Evolutionary conservation across 2,888 invertebrate species (phyloP).

Genomic region (Dendrolimus pini): DNA sequence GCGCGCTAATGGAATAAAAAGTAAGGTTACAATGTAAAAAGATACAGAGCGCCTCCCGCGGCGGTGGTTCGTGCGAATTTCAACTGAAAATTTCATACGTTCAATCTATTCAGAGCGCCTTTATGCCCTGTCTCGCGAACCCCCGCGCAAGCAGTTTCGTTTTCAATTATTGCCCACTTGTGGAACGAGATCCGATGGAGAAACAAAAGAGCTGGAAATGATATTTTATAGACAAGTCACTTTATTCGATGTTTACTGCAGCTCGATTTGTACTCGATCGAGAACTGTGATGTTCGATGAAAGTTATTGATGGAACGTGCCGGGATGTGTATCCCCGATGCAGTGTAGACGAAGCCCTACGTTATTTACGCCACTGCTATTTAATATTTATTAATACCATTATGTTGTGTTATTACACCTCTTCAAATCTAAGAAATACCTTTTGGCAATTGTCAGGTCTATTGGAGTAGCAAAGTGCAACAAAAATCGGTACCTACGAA

Average conservation of each 20-base stretch:
- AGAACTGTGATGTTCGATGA: slow-evolving; percentile 68
- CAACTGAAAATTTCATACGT: slow-evolving; percentile 76
- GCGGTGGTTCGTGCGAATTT: slow-evolving; percentile 70
- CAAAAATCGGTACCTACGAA: too few relatives aligned
- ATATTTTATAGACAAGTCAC: slow-evolving; percentile 72
- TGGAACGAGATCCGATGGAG: slow-evolving; percentile 68
- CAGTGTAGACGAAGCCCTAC: slow-evolving; percentile 30
- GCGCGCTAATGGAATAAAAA: slow-evolving; percentile 76
- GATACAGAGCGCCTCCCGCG: slow-evolving; percentile 71
- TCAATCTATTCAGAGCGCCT: slow-evolving; percentile 74
- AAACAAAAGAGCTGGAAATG: slow-evolving; percentile 71
- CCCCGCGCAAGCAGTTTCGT: slow-evolving; percentile 69
- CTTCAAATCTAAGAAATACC: too few relatives aligned
- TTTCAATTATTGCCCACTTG: slow-evolving; percentile 78
- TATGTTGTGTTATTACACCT: too few relatives aligned
- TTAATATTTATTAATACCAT: too few relatives aligned
- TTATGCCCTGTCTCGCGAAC: slow-evolving; percentile 70
- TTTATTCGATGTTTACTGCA: slow-evolving; percentile 72
- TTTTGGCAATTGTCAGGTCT: too few relatives aligned
- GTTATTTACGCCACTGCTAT: too few relatives aligned
- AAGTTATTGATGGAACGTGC: slow-evolving; percentile 74
- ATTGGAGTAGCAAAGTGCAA: too few relatives aligned
- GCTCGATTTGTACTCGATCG: slow-evolving; percentile 62
- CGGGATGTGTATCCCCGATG: slow-evolving; percentile 33
- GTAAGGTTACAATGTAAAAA: slow-evolving; percentile 76